Evolutionary conservation across 1,140 invertebrate species (phyloP).

Genomic region (Tetramorium simillimum): DNA sequence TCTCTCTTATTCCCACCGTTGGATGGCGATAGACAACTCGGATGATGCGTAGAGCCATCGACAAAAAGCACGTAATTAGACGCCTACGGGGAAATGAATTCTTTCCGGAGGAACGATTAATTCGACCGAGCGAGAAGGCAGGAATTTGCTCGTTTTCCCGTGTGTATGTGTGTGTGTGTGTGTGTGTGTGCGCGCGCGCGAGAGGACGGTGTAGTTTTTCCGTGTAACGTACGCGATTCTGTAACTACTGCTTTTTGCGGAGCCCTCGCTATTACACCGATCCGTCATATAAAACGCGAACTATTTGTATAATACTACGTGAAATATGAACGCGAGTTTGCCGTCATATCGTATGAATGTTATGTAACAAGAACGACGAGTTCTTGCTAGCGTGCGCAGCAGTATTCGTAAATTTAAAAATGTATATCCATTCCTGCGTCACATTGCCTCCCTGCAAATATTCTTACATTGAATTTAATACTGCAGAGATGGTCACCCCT

Average conservation of each 20-base stretch:
- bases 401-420: conserved; percentile 27
- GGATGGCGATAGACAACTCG: background rate
- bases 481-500: background rate
- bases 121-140: conserved; percentile 40
- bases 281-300: conserved; percentile 9
- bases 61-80: conserved; percentile 76
- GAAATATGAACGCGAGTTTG: conserved; percentile 6
- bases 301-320: background rate
- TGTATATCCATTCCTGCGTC: background rate
- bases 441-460: background rate
- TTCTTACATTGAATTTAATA: conserved; percentile 11
- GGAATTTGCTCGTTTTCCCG: background rate
- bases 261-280: background rate
- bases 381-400: background rate
- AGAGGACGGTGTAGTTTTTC: conserved; percentile 11
- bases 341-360: conserved; percentile 29
- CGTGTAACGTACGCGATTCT: background rate
- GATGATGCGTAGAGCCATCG: background rate
- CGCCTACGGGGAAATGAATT: conserved; percentile 75
- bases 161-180: too few relatives aligned
- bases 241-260: background rate
- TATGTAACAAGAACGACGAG: conserved; percentile 22
- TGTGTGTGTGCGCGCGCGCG: too few relatives aligned
- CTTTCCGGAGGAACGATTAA: conserved; percentile 77
- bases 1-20: background rate